Percentiles rank a stretch among this genome's conserved stretches.
Evolutionary conservation across 2,113 vertebrate genomes (phyloP).

Genomic region (Centropus unirufus): DNA sequence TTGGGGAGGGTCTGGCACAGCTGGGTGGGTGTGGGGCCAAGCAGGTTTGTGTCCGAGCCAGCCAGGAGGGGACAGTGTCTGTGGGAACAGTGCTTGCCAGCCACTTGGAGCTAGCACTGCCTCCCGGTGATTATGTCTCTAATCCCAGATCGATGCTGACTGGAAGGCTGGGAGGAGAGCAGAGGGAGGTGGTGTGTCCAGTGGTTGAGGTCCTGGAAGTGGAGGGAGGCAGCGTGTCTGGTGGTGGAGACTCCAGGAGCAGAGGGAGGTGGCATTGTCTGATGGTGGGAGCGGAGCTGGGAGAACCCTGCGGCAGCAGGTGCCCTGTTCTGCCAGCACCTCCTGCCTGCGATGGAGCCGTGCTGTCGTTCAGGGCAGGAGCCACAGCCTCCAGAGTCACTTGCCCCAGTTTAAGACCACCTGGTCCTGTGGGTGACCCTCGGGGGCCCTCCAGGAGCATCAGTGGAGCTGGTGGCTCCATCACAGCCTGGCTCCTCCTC

Average conservation of each 20-base stretch:
- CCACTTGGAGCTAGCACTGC: not conserved
- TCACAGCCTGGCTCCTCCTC: not conserved
- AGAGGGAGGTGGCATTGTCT: not conserved
- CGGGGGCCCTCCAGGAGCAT: not conserved
- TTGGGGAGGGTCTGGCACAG: not conserved
- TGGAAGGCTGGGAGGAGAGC: not conserved
- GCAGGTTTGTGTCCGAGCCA: not conserved
- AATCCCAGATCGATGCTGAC: not conserved
- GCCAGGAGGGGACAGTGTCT: not conserved
- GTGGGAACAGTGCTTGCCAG: not conserved
- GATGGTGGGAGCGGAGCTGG: not conserved
- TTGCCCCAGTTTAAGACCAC: not conserved
- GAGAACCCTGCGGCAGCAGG: fast-evolving
- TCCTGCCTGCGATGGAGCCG: fast-evolving
- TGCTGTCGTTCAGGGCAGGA: not conserved
- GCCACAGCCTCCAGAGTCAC: not conserved
- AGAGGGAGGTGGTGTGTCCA: not conserved
- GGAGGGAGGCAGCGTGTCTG: not conserved
- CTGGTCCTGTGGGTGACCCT: not conserved
- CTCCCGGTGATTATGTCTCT: not conserved
- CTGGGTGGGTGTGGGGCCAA: not conserved
- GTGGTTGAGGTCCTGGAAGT: not conserved
- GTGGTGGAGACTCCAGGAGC: not conserved
- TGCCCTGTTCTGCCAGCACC: not conserved
- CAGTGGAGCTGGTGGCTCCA: not conserved